Percentiles rank a stretch among this genome's conserved stretches.
Conservation (phyloP, 2,888 invertebrate species). For the Pycnomerus fuliginosus region DNA sequence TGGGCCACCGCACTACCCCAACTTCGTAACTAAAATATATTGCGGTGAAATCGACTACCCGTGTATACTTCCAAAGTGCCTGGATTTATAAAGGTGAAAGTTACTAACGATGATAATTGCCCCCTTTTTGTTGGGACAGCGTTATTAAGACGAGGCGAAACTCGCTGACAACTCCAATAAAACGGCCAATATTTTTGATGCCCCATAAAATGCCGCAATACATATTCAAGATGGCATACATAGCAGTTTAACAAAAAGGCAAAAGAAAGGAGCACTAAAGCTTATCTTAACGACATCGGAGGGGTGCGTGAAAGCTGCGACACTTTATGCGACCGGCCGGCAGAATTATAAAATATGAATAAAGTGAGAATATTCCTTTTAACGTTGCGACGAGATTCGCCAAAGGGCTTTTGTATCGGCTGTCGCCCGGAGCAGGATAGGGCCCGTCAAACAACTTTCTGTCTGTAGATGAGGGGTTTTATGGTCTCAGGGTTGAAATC, state of each 20-base stretch:
- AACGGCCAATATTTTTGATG: conserved; percentile 23
- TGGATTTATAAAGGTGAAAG: conserved; percentile 20
- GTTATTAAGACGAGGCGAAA: too few species aligned
- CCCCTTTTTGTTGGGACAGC: too few species aligned
- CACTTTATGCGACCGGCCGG: conserved; percentile 26
- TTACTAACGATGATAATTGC: too few species aligned
- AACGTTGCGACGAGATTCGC: conserved; percentile 11
- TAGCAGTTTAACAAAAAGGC: conserved; percentile 29
- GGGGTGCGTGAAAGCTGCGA: conserved; percentile 28
- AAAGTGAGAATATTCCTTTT: conserved; percentile 24
- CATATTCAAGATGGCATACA: conserved; percentile 34
- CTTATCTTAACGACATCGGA: conserved; percentile 37
- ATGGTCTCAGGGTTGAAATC: too few species aligned
- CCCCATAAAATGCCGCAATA: conserved; percentile 26
- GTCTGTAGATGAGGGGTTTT: too few species aligned
- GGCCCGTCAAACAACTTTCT: conserved; percentile 17
- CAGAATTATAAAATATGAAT: conserved; percentile 31
- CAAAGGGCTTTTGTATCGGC: conserved; percentile 18
- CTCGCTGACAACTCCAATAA: conserved; percentile 12
- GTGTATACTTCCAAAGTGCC: conserved; percentile 18
- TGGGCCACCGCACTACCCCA: conserved; percentile 14
- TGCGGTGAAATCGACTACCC: conserved; percentile 24
- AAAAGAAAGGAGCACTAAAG: conserved; percentile 33
- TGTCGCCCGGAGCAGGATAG: conserved; percentile 15
- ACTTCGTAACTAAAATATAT: conserved; percentile 23